These are phyloP conservation scores for Sclerodermus sp. DNA, from an alignment of 2,888 invertebrate genomes.

Conservation along the genomic window DNA sequence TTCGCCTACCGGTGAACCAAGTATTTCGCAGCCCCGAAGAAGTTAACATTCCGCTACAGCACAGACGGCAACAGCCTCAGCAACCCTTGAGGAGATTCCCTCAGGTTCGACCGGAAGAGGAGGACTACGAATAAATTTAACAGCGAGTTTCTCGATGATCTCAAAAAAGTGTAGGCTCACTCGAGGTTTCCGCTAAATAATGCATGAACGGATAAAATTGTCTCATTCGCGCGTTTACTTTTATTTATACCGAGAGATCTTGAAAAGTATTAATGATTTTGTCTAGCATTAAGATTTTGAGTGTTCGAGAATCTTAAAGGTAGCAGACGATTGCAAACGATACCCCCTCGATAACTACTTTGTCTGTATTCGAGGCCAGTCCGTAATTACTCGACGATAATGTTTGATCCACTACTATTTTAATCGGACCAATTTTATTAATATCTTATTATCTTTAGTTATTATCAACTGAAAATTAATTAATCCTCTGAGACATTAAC, in stretches of 20 bases:
- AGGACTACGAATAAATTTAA: conserved; percentile 49
- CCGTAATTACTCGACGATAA: too few relatives aligned
- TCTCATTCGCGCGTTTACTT: conserved; percentile 16
- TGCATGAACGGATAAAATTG: conserved; percentile 6
- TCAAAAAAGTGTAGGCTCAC: neutral
- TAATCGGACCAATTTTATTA: neutral
- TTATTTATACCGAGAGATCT: neutral
- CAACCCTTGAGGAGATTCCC: conserved; percentile 50
- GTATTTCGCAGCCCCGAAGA: conserved; percentile 85
- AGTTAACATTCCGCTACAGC: conserved; percentile 82
- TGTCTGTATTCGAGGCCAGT: neutral
- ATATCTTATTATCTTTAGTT: too few relatives aligned
- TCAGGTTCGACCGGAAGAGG: conserved; percentile 51
- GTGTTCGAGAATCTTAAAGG: too few relatives aligned
- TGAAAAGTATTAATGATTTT: neutral
- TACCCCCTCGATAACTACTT: neutral
- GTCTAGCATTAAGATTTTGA: neutral
- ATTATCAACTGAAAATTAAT: too few relatives aligned
- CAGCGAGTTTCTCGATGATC: too few relatives aligned
- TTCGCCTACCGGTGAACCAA: conserved; percentile 64
- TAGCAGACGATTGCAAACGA: neutral
- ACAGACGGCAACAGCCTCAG: conserved; percentile 68
- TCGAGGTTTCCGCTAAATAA: neutral
- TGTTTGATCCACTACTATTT: too few relatives aligned
- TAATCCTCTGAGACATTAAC: conserved; percentile 5